A percentile compares a stretch with the other conserved stretches of the same genome.
Conservation (phyloP, 2,797 vertebrate species). For the Enoplosus armatus region DNA sequence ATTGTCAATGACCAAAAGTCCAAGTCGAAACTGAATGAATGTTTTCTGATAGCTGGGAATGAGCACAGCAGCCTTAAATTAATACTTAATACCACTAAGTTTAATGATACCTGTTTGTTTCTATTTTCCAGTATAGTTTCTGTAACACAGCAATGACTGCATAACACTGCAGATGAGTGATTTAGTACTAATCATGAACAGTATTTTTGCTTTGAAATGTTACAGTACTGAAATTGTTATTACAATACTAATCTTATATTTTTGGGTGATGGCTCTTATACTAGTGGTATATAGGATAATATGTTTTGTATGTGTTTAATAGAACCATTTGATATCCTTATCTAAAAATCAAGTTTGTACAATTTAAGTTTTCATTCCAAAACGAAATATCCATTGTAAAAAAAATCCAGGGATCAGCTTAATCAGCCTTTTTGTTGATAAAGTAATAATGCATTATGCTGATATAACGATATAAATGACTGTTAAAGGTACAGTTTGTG, state of each 20-base stretch:
- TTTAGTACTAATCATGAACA: background rate
- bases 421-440: background rate
- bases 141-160: background rate
- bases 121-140: slow-evolving; percentile 6
- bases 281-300: background rate
- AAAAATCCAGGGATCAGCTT: background rate
- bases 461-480: background rate
- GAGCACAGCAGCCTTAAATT: slow-evolving; percentile 26
- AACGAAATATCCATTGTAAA: background rate
- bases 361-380: slow-evolving; percentile 25
- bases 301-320: slow-evolving; percentile 7
- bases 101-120: background rate
- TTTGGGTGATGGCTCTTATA: slow-evolving; percentile 11
- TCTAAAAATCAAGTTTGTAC: slow-evolving; percentile 5
- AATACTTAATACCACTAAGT: slow-evolving; percentile 19
- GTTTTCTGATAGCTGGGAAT: slow-evolving; percentile 19
- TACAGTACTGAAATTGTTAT: background rate
- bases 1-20: slow-evolving; percentile 22
- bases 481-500: slow-evolving; percentile 8
- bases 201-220: slow-evolving; percentile 7
- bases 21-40: slow-evolving; percentile 9
- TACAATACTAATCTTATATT: slow-evolving; percentile 1
- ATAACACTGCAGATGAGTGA: slow-evolving; percentile 4
- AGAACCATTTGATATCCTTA: background rate
- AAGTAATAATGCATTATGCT: background rate